Conservation (phyloP, 2,888 invertebrate species). For the Volucella zonaria region DNA sequence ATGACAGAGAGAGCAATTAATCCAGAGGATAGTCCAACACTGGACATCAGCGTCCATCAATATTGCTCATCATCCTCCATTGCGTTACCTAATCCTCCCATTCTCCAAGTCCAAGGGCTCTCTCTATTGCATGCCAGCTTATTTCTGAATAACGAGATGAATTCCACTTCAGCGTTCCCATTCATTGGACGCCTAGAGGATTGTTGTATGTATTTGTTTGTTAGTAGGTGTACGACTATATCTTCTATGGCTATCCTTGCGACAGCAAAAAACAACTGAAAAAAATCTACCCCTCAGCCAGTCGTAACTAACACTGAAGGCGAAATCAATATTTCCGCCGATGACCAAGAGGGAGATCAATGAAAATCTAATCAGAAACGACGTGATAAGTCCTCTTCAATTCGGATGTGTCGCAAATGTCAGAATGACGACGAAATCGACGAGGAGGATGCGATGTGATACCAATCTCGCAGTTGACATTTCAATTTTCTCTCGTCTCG, state of each 20-base stretch:
- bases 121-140: slow-evolving; percentile 56
- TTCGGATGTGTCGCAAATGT: slow-evolving; percentile 71
- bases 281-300: neutral
- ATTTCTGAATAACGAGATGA: slow-evolving; percentile 68
- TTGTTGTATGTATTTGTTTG: slow-evolving; percentile 48
- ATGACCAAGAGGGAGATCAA: slow-evolving; percentile 53
- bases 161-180: slow-evolving; percentile 55
- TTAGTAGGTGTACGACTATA: too few relatives aligned
- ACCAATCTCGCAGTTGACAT: slow-evolving; percentile 72
- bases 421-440: slow-evolving; percentile 41
- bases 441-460: slow-evolving; percentile 46
- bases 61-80: slow-evolving; percentile 54
- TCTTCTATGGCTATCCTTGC: slow-evolving; percentile 15
- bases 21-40: slow-evolving; percentile 30
- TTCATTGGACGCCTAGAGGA: slow-evolving; percentile 30
- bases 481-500: slow-evolving; percentile 71
- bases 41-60: slow-evolving; percentile 47
- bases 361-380: slow-evolving; percentile 74
- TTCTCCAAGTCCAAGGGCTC: slow-evolving; percentile 1
- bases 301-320: neutral
- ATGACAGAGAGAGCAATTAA: slow-evolving; percentile 49
- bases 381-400: slow-evolving; percentile 74
- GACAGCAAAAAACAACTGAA: slow-evolving; percentile 12
- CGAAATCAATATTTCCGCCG: slow-evolving; percentile 43
- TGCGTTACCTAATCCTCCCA: slow-evolving; percentile 29